These are phyloP conservation scores for Aelia acuminata DNA, from an alignment of 2,888 invertebrate species.

Conservation along the genomic window DNA sequence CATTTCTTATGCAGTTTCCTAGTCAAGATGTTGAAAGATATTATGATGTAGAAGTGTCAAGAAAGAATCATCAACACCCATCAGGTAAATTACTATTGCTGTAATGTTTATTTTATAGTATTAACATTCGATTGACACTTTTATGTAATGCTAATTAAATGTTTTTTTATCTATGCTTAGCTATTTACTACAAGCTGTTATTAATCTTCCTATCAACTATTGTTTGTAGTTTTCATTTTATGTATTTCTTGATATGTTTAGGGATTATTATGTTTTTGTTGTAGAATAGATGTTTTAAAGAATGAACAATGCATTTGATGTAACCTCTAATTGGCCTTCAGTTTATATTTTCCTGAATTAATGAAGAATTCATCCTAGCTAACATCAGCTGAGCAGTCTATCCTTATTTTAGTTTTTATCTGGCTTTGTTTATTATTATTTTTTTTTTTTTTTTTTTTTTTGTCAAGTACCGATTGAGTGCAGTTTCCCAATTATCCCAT, in stretches of 20 bases:
- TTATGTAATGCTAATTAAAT: background rate
- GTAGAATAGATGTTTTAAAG: background rate
- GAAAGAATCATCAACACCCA: background rate
- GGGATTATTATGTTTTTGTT: background rate
- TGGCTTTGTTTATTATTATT: background rate
- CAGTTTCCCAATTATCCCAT: background rate
- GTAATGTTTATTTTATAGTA: background rate
- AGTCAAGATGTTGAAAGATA: slow-evolving; percentile 5
- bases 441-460: no score
- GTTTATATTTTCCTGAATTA: background rate
- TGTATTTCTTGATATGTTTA: background rate
- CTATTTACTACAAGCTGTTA: background rate
- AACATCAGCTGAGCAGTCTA: background rate
- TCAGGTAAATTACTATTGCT: background rate
- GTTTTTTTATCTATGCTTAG: background rate
- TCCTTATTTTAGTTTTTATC: background rate
- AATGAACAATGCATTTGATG: background rate
- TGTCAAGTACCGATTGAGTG: background rate
- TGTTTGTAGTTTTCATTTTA: background rate
- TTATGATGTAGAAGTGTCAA: slow-evolving; percentile 9
- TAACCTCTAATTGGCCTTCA: background rate
- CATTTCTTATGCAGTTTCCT: slow-evolving; percentile 26
- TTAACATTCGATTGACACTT: background rate
- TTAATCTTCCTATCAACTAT: background rate
- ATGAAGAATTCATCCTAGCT: background rate